Percentiles rank a stretch among this genome's conserved stretches.
Evolutionary conservation across 2,888 invertebrate species (phyloP).

Genomic region (Dryocosmus kuriphilus): DNA sequence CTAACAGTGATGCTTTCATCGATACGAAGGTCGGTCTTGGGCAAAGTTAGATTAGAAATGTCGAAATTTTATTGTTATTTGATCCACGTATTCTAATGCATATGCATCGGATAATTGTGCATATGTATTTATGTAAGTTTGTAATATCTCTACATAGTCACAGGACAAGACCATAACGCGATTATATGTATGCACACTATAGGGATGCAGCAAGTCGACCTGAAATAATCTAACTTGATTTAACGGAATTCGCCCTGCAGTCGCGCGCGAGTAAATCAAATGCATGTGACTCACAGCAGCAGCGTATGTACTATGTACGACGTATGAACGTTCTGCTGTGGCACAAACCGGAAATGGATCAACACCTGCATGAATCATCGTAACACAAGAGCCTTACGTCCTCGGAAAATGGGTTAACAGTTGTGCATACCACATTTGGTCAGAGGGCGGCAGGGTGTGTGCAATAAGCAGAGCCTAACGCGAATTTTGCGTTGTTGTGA

Average conservation of each 20-base stretch:
- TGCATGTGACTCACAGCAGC: constrained; percentile 55
- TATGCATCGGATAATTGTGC: background rate
- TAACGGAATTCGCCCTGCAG: constrained; percentile 53
- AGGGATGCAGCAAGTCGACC: constrained; percentile 44
- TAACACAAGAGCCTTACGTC: constrained; percentile 45
- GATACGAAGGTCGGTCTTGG: background rate
- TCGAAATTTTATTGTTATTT: background rate
- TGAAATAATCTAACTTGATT: constrained; percentile 56
- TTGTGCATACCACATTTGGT: constrained; percentile 42
- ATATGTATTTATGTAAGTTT: background rate
- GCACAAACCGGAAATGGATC: constrained; percentile 63
- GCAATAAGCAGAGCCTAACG: background rate
- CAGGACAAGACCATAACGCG: background rate
- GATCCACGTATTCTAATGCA: background rate
- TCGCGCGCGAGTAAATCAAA: constrained; percentile 64
- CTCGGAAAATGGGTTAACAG: constrained; percentile 54
- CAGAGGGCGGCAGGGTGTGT: constrained; percentile 13
- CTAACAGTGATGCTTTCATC: background rate
- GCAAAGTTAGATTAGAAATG: background rate
- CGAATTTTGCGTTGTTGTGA: background rate
- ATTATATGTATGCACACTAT: background rate
- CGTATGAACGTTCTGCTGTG: constrained; percentile 51
- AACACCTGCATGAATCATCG: constrained; percentile 67
- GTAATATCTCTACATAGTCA: background rate
- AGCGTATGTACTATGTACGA: constrained; percentile 46